A percentile compares a stretch with the other conserved stretches of the same genome.
Conservation (phyloP, 2,888 invertebrate species). For the Tryphoninae sp. region DNA sequence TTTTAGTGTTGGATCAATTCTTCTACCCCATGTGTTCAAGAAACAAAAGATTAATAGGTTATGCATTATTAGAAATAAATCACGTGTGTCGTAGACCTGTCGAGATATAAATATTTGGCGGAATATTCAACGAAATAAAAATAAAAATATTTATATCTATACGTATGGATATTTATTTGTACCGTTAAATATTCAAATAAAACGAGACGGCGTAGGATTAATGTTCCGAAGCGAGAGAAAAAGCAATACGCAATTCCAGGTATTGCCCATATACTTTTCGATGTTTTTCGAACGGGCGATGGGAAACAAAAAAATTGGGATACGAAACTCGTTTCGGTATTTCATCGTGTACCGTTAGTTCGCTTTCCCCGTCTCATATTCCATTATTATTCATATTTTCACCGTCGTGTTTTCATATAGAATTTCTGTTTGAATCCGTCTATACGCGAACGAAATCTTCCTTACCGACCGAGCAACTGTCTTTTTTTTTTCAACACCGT, state of each 20-base stretch:
- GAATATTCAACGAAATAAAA: neutral
- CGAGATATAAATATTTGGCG: too few species aligned
- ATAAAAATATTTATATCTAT: slow-evolving; percentile 6
- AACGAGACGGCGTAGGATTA: slow-evolving; percentile 2
- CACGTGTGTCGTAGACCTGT: too few species aligned
- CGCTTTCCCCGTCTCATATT: neutral
- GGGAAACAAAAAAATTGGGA: slow-evolving; percentile 20
- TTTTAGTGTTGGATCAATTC: too few species aligned
- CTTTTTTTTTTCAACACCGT: too few species aligned
- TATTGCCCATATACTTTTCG: slow-evolving; percentile 1
- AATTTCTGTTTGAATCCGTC: neutral
- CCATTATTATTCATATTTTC: slow-evolving; percentile 20
- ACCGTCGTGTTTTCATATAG: neutral
- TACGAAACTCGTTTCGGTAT: slow-evolving; percentile 53
- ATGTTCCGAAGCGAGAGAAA: neutral
- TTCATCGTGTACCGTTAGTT: slow-evolving; percentile 47
- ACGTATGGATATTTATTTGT: slow-evolving; percentile 3
- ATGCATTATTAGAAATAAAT: too few species aligned
- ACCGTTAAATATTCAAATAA: slow-evolving; percentile 18
- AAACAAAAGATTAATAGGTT: too few species aligned
- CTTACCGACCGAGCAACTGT: too few species aligned
- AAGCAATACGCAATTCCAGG: neutral
- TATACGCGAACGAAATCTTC: too few species aligned
- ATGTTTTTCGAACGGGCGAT: slow-evolving; percentile 11
- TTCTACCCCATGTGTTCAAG: too few species aligned